A percentile compares a stretch with the other conserved stretches of the same genome.
Conservation (phyloP, 2,888 invertebrate genomes). For the Oxycera nigricornis region DNA sequence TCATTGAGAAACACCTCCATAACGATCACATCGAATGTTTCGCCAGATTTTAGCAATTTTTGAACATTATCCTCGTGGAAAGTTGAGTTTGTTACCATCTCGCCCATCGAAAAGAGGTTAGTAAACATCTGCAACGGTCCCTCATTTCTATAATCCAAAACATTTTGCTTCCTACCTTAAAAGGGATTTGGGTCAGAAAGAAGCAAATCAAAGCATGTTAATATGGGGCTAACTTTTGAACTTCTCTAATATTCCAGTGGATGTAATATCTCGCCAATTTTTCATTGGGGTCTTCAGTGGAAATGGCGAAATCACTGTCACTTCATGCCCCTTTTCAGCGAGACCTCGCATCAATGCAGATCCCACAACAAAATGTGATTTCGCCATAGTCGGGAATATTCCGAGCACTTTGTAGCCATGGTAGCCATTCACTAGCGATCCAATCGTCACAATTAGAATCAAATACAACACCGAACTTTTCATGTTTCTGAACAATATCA, state of each 20-base stretch:
- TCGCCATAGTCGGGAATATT: conserved; percentile 45
- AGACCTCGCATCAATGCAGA: conserved; percentile 56
- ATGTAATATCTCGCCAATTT: conserved; percentile 47
- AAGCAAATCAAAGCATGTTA: background rate
- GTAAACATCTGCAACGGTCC: background rate
- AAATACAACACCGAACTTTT: background rate
- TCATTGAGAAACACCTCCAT: conserved; percentile 52
- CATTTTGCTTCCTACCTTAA: background rate
- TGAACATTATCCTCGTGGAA: conserved; percentile 38
- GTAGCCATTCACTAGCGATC: background rate
- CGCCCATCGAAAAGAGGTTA: conserved; percentile 18
- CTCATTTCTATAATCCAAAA: background rate
- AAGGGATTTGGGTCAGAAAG: background rate
- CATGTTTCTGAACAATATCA: background rate
- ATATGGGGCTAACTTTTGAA: conserved; percentile 26
- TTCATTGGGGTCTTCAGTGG: conserved; percentile 46
- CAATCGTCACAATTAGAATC: background rate
- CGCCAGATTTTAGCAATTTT: conserved; percentile 48
- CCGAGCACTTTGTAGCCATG: conserved; percentile 29
- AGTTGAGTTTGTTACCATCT: conserved; percentile 33
- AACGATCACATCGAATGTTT: conserved; percentile 51
- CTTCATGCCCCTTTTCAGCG: conserved; percentile 55
- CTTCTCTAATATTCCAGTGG: conserved; percentile 43
- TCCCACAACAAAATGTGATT: conserved; percentile 55
- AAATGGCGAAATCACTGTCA: conserved; percentile 53